Percentiles rank a stretch among this genome's conserved stretches.
Evolutionary conservation across 2,797 vertebrate genomes (phyloP).

Genomic region (Eleutherodactylus coqui): DNA sequence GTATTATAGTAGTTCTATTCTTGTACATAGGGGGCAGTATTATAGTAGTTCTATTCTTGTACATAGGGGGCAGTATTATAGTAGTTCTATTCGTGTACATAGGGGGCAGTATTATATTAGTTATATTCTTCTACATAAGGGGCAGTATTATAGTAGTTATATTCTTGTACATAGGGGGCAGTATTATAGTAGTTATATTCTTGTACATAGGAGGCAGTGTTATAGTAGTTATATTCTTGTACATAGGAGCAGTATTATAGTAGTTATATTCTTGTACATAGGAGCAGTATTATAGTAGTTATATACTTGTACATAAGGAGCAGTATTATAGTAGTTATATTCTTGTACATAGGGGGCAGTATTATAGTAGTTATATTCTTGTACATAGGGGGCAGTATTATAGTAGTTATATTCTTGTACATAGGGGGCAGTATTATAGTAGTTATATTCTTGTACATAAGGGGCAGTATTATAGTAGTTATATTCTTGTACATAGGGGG

Average conservation of each 20-base stretch:
- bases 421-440: conserved; percentile 4
- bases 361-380: conserved; percentile 13
- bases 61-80: conserved; percentile 3
- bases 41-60: conserved; percentile 4
- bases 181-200: conserved; percentile 1
- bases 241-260: neutral
- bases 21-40: neutral
- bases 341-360: neutral
- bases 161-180: conserved; percentile 1
- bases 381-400: neutral
- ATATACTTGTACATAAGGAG: neutral
- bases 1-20: conserved; percentile 26
- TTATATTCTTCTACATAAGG: neutral
- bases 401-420: conserved; percentile 1
- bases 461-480: neutral
- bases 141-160: conserved; percentile 6
- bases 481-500: neutral
- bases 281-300: conserved; percentile 8
- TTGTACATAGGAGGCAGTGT: neutral
- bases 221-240: conserved; percentile 13
- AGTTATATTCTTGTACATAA: conserved; percentile 9
- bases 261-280: conserved; percentile 12
- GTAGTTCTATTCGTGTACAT: conserved; percentile 6
- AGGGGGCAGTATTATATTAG: conserved; percentile 11
- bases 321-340: conserved; percentile 16